These are phyloP conservation scores for Cylas formicarius DNA, from an alignment of 1,140 invertebrate genomes.

Conservation along the genomic window DNA sequence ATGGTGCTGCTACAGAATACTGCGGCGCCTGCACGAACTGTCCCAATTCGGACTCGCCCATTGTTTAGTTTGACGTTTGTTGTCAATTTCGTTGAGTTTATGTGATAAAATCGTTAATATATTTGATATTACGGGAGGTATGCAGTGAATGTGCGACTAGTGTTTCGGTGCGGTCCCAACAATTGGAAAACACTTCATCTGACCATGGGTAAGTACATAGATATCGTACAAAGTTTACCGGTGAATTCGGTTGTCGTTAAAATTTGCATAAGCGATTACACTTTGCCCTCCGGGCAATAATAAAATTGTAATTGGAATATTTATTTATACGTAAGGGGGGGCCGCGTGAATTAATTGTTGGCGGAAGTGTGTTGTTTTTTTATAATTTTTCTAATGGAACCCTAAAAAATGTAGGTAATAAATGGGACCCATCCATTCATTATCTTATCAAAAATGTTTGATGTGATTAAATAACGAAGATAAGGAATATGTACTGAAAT, in stretches of 20 bases:
- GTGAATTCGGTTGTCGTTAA: background rate
- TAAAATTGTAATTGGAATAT: conserved; percentile 1
- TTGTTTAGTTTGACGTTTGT: conserved; percentile 11
- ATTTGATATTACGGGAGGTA: conserved; percentile 5
- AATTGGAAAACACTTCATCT: background rate
- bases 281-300: background rate
- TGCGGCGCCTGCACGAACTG: background rate
- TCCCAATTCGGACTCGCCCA: conserved; percentile 16
- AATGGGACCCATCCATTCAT: background rate
- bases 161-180: background rate
- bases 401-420: background rate
- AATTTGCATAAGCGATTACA: conserved; percentile 1
- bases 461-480: no score
- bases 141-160: conserved; percentile 5
- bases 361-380: background rate
- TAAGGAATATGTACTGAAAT: no score
- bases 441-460: no score
- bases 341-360: background rate
- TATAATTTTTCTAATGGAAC: background rate
- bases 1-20: no score
- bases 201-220: conserved; percentile 7
- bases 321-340: background rate
- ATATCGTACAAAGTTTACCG: background rate
- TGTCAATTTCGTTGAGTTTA: conserved; percentile 7
- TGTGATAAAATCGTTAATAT: conserved; percentile 6